phyloP scores from a whole-genome alignment of 2,888 invertebrate species.

The Zaprionus obscuricornis region DNA sequence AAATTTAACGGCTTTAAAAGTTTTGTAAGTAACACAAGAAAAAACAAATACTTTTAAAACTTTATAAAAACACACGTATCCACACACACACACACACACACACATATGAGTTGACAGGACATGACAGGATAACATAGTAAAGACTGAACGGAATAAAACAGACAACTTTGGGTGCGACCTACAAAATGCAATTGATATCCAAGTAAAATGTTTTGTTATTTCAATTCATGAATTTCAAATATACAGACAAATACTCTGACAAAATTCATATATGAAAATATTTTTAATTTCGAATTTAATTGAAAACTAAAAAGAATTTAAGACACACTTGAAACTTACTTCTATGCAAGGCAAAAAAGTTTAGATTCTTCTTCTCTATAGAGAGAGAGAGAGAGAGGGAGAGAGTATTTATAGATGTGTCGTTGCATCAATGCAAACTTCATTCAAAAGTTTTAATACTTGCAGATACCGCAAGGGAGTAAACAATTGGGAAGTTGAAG shows the following conservation, averaged over 20 bases:
- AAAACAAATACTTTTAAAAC: constrained; percentile 53
- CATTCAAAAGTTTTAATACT: constrained; percentile 32
- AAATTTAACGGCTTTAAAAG: constrained; percentile 90
- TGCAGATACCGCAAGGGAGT: constrained; percentile 21
- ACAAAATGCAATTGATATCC: constrained; percentile 61
- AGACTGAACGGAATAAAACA: constrained; percentile 18
- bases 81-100: constrained; percentile 18
- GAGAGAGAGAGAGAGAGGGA: not conserved
- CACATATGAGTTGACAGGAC: constrained; percentile 29
- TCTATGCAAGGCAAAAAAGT: too few species aligned
- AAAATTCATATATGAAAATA: not conserved
- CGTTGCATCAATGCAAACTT: constrained; percentile 12
- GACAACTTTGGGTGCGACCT: constrained; percentile 24
- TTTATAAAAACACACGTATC: constrained; percentile 26
- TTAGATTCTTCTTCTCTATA: not conserved
- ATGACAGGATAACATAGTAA: constrained; percentile 23
- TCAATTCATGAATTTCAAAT: not conserved
- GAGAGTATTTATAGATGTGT: not conserved
- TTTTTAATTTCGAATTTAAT: not conserved
- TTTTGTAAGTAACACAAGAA: constrained; percentile 89
- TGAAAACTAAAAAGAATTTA: constrained; percentile 3
- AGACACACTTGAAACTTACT: too few species aligned
- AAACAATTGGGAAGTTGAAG: constrained; percentile 52
- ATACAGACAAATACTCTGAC: constrained; percentile 33
- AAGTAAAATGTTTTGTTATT: constrained; percentile 1